Evolutionary conservation across 2,113 vertebrate genomes (phyloP), one percentile per base, ranked within the genome.

Genomic region (Pangasianodon hypophthalmus): DNA sequence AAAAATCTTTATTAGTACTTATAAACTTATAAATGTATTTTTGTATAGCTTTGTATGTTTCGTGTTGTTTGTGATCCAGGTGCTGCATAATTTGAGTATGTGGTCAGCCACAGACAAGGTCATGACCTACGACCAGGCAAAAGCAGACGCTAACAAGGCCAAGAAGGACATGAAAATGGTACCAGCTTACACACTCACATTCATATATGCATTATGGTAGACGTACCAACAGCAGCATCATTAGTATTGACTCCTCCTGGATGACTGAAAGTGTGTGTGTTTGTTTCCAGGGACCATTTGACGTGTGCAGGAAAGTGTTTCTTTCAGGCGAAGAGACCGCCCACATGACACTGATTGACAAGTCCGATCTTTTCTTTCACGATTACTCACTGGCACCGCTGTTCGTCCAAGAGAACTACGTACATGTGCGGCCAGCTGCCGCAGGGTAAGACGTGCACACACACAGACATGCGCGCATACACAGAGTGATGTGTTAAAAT

Each of bases 351-450:
- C 95, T 99, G 58, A 94, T 97, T 44, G 98, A 99, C 94, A 99
- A 99, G 92, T 97, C 96, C 0, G 98, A 99, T 91, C 97, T 99
- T 37, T 99, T 99, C 95, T 99, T 99, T 93, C 97, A 99, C 21
- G 98, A 99, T 93, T 99, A 99, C 93, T 99, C 98, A 0, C 92
- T 99, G 26, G 98, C 97, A 6, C 98, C 98, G 16, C 97, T 99
- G n/a, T 99, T 99, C 91, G 97, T 99, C 44, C 98, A 99, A 87
- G 98, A 99, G 93, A 99, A 99, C 95, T 99, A 99, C 21, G 50
- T 97, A 13, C 96, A 99, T 0, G 97, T 99, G 52, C 97, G 97
- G 85, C 98, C 98, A 0, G 93, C 95, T 0, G 98, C 98, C 32
- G 98, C 98, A 7, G 95, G 97, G 98, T 99, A 94, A 97, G 97